These are phyloP conservation scores for Aotus griseimembra DNA, from an alignment of 2,797 vertebrate genomes.

Conservation along the genomic window DNA sequence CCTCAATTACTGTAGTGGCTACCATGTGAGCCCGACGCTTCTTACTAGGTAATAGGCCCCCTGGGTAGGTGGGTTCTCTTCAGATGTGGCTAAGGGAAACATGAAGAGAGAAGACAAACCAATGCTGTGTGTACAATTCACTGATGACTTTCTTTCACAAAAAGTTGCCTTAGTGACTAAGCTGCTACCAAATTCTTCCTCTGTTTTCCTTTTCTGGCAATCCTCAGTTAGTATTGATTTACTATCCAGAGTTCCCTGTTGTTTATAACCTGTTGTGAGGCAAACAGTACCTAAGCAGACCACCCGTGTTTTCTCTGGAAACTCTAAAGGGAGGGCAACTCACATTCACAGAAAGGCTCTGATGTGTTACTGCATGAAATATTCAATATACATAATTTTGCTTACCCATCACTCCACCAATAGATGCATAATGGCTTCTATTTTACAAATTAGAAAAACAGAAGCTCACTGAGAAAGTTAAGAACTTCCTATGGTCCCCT, in stretches of 20 bases:
- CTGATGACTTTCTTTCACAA: constrained; percentile 55
- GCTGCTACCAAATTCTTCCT: constrained; percentile 20
- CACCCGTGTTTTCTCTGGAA: constrained; percentile 31
- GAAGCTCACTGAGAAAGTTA: neutral
- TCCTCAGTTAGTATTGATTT: constrained; percentile 20
- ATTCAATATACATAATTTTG: neutral
- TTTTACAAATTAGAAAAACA: neutral
- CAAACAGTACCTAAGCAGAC: constrained; percentile 34
- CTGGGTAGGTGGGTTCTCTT: constrained; percentile 35
- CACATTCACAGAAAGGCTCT: neutral
- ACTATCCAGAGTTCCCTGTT: neutral
- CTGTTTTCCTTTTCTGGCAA: constrained; percentile 50
- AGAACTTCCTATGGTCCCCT: neutral
- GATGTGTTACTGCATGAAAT: neutral
- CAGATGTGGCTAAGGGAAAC: constrained; percentile 12
- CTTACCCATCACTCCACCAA: neutral
- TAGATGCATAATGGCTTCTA: neutral
- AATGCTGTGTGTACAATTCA: constrained; percentile 26
- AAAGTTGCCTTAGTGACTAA: constrained; percentile 56
- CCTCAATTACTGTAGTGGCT: neutral
- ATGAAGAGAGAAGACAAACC: neutral
- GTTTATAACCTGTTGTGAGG: constrained; percentile 44
- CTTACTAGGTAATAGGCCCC: constrained; percentile 19
- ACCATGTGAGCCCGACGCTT: neutral
- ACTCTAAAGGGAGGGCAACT: neutral